These are phyloP conservation scores for Ateles fusciceps DNA, from an alignment of 2,797 vertebrate genomes.

Conservation along the genomic window DNA sequence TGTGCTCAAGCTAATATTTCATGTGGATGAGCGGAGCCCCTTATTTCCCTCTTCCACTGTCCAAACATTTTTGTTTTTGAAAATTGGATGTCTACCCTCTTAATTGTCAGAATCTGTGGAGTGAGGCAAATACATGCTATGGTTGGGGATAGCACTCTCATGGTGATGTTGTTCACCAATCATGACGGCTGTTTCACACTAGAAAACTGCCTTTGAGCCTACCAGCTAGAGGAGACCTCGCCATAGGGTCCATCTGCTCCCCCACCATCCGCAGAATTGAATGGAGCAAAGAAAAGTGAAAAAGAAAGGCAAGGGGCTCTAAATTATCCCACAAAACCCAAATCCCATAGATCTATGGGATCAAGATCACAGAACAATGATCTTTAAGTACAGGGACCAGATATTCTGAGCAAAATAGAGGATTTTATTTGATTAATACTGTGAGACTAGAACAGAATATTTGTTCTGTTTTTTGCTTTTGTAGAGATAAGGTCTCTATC, in stretches of 20 bases:
- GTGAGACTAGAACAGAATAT: neutral
- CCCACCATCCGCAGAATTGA: neutral
- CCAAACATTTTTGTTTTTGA: neutral
- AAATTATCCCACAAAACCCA: neutral
- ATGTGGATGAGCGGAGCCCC: constrained; percentile 48
- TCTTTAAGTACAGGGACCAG: neutral
- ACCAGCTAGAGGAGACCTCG: neutral
- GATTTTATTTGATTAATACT: neutral
- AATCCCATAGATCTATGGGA: neutral
- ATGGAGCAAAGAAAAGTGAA: neutral
- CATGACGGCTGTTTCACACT: constrained; percentile 39
- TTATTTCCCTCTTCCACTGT: constrained; percentile 16
- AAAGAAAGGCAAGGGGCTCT: neutral
- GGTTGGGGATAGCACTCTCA: neutral
- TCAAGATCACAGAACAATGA: neutral
- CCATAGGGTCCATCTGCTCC: neutral
- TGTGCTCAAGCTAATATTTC: constrained; percentile 67
- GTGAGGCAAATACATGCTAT: neutral
- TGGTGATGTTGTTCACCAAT: neutral
- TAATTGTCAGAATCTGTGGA: constrained; percentile 11
- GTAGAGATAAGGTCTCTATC: neutral
- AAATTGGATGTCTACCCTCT: neutral
- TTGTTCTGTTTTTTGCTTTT: neutral
- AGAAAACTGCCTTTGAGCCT: constrained; percentile 20
- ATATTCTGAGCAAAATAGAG: constrained; percentile 39